Base-by-base conservation (phyloP, 2,113 vertebrate species). In the Coturnix japonica region DNA sequence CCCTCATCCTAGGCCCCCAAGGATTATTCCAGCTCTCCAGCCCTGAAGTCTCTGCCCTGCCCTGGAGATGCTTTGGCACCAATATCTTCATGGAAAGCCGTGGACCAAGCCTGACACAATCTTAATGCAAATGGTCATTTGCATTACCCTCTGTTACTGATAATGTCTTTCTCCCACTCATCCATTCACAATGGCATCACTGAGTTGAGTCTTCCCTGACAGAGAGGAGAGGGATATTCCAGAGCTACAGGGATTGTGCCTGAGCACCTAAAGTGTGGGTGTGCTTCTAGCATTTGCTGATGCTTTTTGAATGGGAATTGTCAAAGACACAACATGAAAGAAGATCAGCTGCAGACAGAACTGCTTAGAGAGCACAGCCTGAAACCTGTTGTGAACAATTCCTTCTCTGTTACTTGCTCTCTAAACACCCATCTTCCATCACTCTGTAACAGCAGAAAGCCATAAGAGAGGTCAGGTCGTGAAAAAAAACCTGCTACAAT, bases 401-500 rank as follows among this genome's bases (percentile, higher is more conserved):
- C 61, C 60, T 39, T 71, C 46, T 30, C n/a, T 47, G 43, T 85
- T 90, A 51, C 75, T 82, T 92, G n/a, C 43, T 90, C 16, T 88
- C 59, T 76, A 67, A 92, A 80, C 1, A 2, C n/a, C 15, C 51
- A 20, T 59, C 75, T 85, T 87, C 37, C 17, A 85, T n/a, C 37
- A 28, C 14, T 64, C 60, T 23, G 4, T 69, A 77, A 56, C 71
- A 77, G 59, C 19, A 54, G 51, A 69, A 73, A 85, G 14, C 35
- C 1, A 5, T 57, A 33, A 61, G 23, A 59, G 39, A 81, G n/a
- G 5, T 63, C 33, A 63, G 44, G 17, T 75, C 33, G 26, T 76
- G 25, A 37, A 37, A 74, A 93, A 85, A 65, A 80, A 56, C 26
- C 16, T 39, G 67, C 20, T 74, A 60, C 56, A 56, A 63, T 71